These are phyloP conservation scores for Cairina moschata DNA, from an alignment of 2,113 vertebrate species.

Conservation along the genomic window DNA sequence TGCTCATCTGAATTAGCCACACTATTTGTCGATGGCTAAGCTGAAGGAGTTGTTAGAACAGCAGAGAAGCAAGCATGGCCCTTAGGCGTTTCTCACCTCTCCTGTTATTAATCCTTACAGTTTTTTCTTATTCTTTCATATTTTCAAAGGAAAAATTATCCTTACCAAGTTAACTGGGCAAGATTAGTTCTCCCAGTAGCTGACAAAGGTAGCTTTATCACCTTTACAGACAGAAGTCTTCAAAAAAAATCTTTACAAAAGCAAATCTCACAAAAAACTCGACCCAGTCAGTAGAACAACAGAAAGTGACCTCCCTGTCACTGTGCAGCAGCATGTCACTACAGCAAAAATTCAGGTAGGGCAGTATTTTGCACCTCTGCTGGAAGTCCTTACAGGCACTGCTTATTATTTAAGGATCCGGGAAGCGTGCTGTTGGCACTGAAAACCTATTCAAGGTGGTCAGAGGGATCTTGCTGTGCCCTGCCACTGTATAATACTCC, in stretches of 20 bases:
- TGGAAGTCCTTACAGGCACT: neutral
- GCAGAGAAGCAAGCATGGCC: neutral
- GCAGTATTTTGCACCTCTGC: neutral
- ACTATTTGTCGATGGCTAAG: neutral
- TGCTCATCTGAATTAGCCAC: neutral
- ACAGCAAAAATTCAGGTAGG: neutral
- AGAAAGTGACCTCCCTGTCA: neutral
- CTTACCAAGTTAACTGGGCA: neutral
- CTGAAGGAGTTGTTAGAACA: neutral
- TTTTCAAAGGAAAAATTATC: neutral
- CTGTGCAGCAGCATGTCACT: accelerated
- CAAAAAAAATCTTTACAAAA: neutral
- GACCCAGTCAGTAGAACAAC: neutral
- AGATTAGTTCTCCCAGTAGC: neutral
- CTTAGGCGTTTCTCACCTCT: neutral
- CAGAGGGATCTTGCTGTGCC: neutral
- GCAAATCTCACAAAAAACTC: neutral
- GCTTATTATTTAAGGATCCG: neutral
- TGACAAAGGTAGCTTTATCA: neutral
- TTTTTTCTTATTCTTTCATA: neutral
- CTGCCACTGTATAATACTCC: neutral
- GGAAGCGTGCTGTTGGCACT: neutral
- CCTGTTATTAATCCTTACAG: neutral
- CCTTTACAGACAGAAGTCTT: neutral
- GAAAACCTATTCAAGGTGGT: neutral